A percentile compares a stretch with the other conserved stretches of the same genome.
phyloP scores from a whole-genome alignment of 2,888 invertebrate species.

The Xestia sexstrigata region DNA sequence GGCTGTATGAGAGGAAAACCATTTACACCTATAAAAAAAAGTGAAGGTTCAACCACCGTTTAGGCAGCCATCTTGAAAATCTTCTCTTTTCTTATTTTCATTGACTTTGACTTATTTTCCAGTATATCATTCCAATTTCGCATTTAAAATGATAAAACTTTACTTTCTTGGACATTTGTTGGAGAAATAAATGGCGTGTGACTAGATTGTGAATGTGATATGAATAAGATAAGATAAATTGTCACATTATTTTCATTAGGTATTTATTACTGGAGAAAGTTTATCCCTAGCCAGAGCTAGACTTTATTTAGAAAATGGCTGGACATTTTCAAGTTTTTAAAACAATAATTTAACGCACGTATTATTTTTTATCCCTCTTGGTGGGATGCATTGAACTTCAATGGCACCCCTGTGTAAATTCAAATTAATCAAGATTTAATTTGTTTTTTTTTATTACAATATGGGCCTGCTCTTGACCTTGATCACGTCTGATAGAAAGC shows the following conservation, averaged over 20 bases:
- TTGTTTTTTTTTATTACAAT: too few species aligned
- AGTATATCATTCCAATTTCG: slow-evolving; percentile 27
- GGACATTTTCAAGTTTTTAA: neutral
- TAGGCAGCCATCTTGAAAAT: slow-evolving; percentile 39
- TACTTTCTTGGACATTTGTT: slow-evolving; percentile 46
- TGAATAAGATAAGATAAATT: slow-evolving; percentile 28
- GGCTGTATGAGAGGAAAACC: slow-evolving; percentile 41
- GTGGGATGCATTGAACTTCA: too few species aligned
- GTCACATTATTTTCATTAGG: slow-evolving; percentile 26
- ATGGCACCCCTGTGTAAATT: too few species aligned
- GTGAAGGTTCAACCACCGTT: slow-evolving; percentile 39
- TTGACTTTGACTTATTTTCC: slow-evolving; percentile 21
- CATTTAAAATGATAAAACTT: slow-evolving; percentile 42
- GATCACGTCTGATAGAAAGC: too few species aligned
- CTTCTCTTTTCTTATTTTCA: slow-evolving; percentile 30
- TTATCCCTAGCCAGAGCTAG: too few species aligned
- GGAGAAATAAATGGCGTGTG: slow-evolving; percentile 30
- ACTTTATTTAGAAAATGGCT: neutral
- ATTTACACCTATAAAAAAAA: slow-evolving; percentile 43
- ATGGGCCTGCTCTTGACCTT: too few species aligned
- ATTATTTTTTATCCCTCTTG: neutral
- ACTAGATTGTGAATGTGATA: slow-evolving; percentile 32
- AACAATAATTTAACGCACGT: neutral
- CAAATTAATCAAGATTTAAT: too few species aligned
- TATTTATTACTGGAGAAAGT: slow-evolving; percentile 1